Percentiles rank a stretch among this genome's conserved stretches.
Conservation (phyloP, 2,797 vertebrate species). For the Siniperca scherzeri region DNA sequence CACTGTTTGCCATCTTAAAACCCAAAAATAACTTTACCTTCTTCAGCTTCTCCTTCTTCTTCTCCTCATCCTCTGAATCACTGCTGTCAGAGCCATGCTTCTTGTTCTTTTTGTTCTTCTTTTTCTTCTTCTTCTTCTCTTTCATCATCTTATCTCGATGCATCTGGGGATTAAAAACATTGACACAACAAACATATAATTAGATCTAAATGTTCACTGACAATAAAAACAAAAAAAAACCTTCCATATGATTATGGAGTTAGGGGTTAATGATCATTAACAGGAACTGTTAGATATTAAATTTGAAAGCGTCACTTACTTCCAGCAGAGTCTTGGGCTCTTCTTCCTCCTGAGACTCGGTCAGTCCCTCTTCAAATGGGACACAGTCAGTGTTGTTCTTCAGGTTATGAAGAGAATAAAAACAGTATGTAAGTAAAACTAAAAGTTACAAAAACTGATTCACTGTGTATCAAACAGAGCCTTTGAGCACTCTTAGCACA, state of each 20-base stretch:
- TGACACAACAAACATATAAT: neutral
- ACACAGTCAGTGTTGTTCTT: slow-evolving; percentile 78
- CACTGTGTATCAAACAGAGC: neutral
- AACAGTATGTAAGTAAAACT: neutral
- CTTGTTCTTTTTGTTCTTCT: slow-evolving; percentile 92
- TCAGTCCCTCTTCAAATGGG: slow-evolving; percentile 85
- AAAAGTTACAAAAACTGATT: neutral
- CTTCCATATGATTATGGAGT: neutral
- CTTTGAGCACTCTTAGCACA: neutral
- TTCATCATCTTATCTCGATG: slow-evolving; percentile 95
- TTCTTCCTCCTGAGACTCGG: slow-evolving; percentile 79
- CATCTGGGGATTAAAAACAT: slow-evolving; percentile 83
- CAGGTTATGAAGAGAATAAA: slow-evolving; percentile 18
- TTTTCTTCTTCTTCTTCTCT: slow-evolving; percentile 94
- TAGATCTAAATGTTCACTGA: neutral
- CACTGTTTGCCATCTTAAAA: neutral
- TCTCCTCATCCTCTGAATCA: slow-evolving; percentile 93
- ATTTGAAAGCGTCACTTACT: slow-evolving; percentile 73
- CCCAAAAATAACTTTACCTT: slow-evolving; percentile 85
- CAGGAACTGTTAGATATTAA: neutral
- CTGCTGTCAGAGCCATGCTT: slow-evolving; percentile 92
- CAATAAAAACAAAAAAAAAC: neutral
- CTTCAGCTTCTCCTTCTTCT: slow-evolving; percentile 95
- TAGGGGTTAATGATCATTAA: neutral
- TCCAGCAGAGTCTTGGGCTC: slow-evolving; percentile 93